Percentiles rank a stretch among this genome's conserved stretches.
Evolutionary conservation across 2,113 vertebrate genomes (phyloP).

Genomic region (Sorex araneus): DNA sequence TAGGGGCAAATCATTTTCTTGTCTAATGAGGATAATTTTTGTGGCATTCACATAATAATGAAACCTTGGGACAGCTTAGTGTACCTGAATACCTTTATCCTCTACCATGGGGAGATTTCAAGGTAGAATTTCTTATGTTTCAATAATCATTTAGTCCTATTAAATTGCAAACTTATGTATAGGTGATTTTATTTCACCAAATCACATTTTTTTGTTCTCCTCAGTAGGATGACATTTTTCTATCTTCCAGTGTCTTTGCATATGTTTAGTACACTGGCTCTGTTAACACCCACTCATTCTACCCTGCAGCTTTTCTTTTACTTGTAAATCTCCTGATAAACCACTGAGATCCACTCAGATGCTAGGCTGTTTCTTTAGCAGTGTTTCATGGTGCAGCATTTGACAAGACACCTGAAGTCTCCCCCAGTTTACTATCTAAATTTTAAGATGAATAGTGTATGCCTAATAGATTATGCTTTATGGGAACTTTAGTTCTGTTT

Average conservation of each 20-base stretch:
- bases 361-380: background rate
- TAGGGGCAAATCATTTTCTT: background rate
- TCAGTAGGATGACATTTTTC: background rate
- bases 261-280: background rate
- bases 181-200: background rate
- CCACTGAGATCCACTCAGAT: background rate
- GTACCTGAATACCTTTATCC: background rate
- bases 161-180: conserved; percentile 2
- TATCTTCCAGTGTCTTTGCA: background rate
- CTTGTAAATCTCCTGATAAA: background rate
- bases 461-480: background rate
- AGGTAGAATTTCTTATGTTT: conserved; percentile 55
- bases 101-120: background rate
- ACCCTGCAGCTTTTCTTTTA: background rate
- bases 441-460: conserved; percentile 10
- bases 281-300: background rate
- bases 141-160: background rate
- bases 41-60: background rate
- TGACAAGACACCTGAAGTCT: background rate
- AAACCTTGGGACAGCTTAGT: background rate
- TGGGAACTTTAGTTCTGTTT: background rate
- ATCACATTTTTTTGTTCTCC: background rate
- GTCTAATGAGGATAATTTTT: background rate
- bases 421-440: background rate
- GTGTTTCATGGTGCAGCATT: background rate